Conservation (phyloP, 2,888 invertebrate genomes). For the Caenorhabditis sinica region DNA sequence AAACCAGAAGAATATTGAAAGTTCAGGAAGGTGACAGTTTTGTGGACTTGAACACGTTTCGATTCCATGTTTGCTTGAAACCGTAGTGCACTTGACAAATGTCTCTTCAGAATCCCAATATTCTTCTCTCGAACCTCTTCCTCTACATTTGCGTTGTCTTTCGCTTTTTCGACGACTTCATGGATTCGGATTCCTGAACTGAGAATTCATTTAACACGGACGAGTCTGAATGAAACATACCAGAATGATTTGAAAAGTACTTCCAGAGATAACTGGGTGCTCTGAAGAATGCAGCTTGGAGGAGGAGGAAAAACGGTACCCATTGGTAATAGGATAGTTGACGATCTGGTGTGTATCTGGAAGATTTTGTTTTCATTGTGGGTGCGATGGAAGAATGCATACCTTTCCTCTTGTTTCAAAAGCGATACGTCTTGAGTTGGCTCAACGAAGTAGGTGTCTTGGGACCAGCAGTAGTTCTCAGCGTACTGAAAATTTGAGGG, state of each 20-base stretch:
- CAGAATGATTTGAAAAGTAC: conserved; percentile 80
- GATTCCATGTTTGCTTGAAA: conserved; percentile 78
- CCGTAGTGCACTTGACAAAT: conserved; percentile 77
- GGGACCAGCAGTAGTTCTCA: conserved; percentile 83
- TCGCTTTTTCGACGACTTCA: conserved; percentile 81
- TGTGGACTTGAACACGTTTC: conserved; percentile 76
- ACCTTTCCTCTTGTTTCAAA: conserved; percentile 73
- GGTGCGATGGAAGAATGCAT: background rate
- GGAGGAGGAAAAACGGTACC: conserved; percentile 82
- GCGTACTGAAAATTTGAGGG: conserved; percentile 76
- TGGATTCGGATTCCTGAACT: conserved; percentile 80
- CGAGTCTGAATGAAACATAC: conserved; percentile 13
- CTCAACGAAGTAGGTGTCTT: conserved; percentile 82
- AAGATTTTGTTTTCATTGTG: background rate
- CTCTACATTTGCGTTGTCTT: conserved; percentile 77
- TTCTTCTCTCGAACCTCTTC: conserved; percentile 75
- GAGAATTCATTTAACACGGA: background rate
- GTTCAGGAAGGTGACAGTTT: conserved; percentile 78
- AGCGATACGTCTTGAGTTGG: conserved; percentile 78
- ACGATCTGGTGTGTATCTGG: conserved; percentile 75
- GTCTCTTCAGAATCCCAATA: conserved; percentile 76
- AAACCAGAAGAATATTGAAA: conserved; percentile 80
- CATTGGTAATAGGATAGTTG: conserved; percentile 82
- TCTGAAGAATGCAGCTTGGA: conserved; percentile 82
- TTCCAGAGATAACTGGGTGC: conserved; percentile 81